Conservation (phyloP, 1,140 invertebrate species). For the Proales similis region DNA sequence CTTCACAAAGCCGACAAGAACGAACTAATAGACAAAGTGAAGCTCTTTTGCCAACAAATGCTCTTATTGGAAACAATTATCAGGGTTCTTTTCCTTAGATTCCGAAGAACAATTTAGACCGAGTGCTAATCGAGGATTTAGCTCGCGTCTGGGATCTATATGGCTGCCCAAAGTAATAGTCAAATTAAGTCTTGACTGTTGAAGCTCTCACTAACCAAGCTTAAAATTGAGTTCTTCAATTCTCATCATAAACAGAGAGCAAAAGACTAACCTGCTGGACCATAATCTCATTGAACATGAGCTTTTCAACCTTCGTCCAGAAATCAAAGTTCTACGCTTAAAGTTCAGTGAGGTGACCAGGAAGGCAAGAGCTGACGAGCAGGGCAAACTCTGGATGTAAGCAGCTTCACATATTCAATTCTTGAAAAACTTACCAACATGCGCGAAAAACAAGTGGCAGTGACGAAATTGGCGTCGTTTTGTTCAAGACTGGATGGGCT, state of each 20-base stretch:
- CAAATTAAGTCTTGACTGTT: no score
- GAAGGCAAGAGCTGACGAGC: not conserved
- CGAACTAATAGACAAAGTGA: not conserved
- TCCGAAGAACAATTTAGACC: no score
- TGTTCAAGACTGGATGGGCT: conserved; percentile 11
- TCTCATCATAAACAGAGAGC: no score
- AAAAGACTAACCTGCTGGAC: no score
- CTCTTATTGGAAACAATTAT: not conserved
- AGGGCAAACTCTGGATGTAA: conserved; percentile 23
- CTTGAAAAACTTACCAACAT: not conserved
- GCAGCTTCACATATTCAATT: not conserved
- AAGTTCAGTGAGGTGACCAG: not conserved
- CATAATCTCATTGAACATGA: conserved; percentile 12
- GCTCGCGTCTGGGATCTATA: no score
- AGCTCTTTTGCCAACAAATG: no score
- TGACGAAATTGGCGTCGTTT: conserved; percentile 17
- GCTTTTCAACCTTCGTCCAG: conserved; percentile 14
- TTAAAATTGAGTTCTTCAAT: no score
- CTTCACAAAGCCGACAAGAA: not conserved
- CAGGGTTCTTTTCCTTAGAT: not conserved
- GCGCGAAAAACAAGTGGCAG: not conserved
- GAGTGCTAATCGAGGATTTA: no score
- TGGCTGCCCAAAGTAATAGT: no score
- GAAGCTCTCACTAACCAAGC: no score
- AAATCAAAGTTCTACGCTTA: conserved; percentile 15